Base-by-base conservation (phyloP, 30 jellyfish, hydroid and myxozoan species). In the Pelagia noctiluca region DNA sequence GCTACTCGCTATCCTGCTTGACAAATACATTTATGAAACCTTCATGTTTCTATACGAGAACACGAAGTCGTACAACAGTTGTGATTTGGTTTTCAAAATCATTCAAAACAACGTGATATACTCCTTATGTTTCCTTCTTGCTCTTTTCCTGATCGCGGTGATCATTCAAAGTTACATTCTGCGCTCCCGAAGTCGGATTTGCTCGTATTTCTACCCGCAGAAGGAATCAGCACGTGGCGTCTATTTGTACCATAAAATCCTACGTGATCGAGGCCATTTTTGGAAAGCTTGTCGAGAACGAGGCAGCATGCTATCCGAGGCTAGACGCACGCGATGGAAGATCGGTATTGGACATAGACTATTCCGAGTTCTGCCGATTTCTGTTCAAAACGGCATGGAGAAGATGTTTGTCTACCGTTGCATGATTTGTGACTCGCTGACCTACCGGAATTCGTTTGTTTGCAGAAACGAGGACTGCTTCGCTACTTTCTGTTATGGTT, bases 401-500 rank as follows among this genome's bases (percentile, higher is more conserved):
- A 87, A 83, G 72, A 57, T 75, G 19, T 34, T 80, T 34, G 69
- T 93, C 37, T 88, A 92, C 26, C 89, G 96, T 18, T 93, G 98
- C 93, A 93, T 93, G 98, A 76, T 93, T 1, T 93, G 98, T 81
- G 42, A 82, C 63, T 71, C 97, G 8, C 70, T 81, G 63, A 64
- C 95, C 1, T 82, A 64, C 72, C 73, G 90, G 35, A 80, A 76
- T 60, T 36, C 92, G 5, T 78, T 93, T 42, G 95, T 86, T 0
- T 93, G 98, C 75, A 61, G 36, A 1, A 90, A 86, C 18, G 67
- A 32, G 19, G 88, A 70, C 30, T 93, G 98, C 65, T 66, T 5
- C 26, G 98, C 98, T 12, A 89, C 88, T 3, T 93, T 78, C 84
- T 93, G 98, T 52, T 93, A 68, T 47, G 98, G 82, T 33, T 93